These are phyloP conservation scores for Excalfactoria chinensis DNA, from an alignment of 2,113 vertebrate genomes.

Conservation along the genomic window DNA sequence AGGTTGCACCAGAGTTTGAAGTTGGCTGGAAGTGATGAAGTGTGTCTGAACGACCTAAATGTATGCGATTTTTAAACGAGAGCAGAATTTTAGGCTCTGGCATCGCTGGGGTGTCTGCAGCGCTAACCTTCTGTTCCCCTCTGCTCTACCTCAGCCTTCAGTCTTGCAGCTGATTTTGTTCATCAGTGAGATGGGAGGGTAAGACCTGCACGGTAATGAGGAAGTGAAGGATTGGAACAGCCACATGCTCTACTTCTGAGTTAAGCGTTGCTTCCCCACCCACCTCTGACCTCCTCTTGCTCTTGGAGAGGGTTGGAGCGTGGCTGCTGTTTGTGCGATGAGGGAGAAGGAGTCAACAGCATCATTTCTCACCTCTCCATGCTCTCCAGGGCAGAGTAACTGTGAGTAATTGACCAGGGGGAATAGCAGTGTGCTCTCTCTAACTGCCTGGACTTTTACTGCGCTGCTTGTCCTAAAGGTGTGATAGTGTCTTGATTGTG, in stretches of 20 bases:
- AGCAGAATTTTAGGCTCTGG: background rate
- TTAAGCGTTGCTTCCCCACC: rapidly evolving
- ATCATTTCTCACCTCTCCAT: background rate
- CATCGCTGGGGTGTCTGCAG: background rate
- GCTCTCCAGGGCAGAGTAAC: background rate
- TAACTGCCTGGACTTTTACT: background rate
- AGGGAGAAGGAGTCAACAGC: background rate
- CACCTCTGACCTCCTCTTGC: background rate
- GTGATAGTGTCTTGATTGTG: background rate
- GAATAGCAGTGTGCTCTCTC: rapidly evolving
- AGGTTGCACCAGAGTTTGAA: background rate
- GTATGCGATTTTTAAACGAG: background rate
- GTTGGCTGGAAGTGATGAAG: background rate
- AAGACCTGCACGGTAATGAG: background rate
- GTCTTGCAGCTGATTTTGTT: background rate
- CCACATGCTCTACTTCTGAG: background rate
- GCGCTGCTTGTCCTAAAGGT: background rate
- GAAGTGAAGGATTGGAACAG: background rate
- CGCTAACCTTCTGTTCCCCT: background rate
- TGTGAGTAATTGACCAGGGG: too few species aligned
- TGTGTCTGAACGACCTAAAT: background rate
- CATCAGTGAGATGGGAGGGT: background rate
- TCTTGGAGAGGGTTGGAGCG: background rate
- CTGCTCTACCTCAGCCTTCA: background rate
- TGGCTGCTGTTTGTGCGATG: rapidly evolving